Base-by-base conservation (phyloP, 2,888 invertebrate species). In the Cheilosia pagana region DNA sequence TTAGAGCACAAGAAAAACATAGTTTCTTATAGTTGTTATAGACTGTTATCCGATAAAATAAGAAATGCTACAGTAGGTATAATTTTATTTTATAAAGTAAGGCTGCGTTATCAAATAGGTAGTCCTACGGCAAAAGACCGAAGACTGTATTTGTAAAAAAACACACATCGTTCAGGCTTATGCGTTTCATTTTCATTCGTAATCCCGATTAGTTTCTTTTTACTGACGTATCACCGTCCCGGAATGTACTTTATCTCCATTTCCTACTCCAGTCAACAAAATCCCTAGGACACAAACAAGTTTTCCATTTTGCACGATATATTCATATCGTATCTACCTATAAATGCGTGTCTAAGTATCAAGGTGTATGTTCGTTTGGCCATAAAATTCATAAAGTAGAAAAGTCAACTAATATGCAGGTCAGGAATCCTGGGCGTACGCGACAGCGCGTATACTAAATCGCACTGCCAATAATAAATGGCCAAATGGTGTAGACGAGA, bases 351-450 rank as follows among this genome's bases (percentile, higher is more conserved):
- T 41, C 3, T 21, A 25, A 8, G 35, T 1, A 35, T 10, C 3
- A 12, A 16, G 16, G 12, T 23, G 31, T 21, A 31, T 41, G 28
- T 59, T 21, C 39, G 35, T n/a, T 28, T 16, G 10, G 23, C 45
- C 31, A 31, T 45, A 31, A 76, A 78, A 65, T 59, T 71, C 63
- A 71, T 78, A 71, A 78, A 78, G 78, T 35, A 71, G 57, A 41
- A 71, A 71, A 78, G 63, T 65, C 57, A 63, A 71, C 71, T 78
- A 71, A 78, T n/a, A n/a, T n/a, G n/a, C n/a, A n/a, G n/a, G n/a
- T n/a, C n/a, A n/a, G n/a, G n/a, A n/a, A n/a, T n/a, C n/a, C n/a
- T n/a, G n/a, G n/a, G n/a, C n/a, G n/a, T n/a, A n/a, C n/a, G 59
- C 65, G 75, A 62, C 65, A 65, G 43, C 50, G 65, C 67, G 67